Evolutionary conservation across 53 echinoderm and acorn worm genomes (phyloP), one percentile per base, ranked within the genome.

Genomic region (Temnopleurus reevesii): DNA sequence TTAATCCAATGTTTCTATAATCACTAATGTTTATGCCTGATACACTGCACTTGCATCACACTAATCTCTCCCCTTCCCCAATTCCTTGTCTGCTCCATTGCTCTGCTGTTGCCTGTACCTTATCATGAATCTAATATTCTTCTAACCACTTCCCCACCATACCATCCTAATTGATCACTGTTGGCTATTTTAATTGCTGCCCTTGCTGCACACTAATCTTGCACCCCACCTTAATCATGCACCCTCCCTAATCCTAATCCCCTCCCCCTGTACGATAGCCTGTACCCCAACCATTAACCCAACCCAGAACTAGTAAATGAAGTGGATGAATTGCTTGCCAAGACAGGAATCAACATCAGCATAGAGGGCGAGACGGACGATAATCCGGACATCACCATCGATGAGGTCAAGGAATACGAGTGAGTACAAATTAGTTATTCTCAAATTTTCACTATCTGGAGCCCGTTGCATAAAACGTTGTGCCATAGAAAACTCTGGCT

Each of bases 371-470:
- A 96, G 84, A 96, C 97, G 0, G 97, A 96, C 26, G 95, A 96
- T 56, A 96, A 95, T 89, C 93, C 93, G 9, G 99, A 99, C 83
- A 99, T 99, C 94, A 99, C 99, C 31, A 82, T 99, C 24, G 99
- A 99, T 59, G 99, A 99, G 79, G 94, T 99, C 90, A 92, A 91
- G 81, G 99, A 96, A 54, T 96, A 94, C 63, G 92, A 93, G 95
- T 95, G 44, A 95, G 95, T 71, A 21, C 47, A 12, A 31, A 8
- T n/a, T n/a, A n/a, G n/a, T n/a, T n/a, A n/a, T n/a, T n/a, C n/a
- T n/a, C n/a, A n/a, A n/a, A n/a, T n/a, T n/a, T n/a, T n/a, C n/a
- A n/a, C n/a, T n/a, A n/a, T n/a, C n/a, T n/a, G n/a, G n/a, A n/a
- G n/a, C n/a, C n/a, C n/a, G n/a, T n/a, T n/a, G n/a, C n/a, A n/a